Base-by-base conservation (phyloP, 1,140 invertebrate species). In the Drosophila subobscura region DNA sequence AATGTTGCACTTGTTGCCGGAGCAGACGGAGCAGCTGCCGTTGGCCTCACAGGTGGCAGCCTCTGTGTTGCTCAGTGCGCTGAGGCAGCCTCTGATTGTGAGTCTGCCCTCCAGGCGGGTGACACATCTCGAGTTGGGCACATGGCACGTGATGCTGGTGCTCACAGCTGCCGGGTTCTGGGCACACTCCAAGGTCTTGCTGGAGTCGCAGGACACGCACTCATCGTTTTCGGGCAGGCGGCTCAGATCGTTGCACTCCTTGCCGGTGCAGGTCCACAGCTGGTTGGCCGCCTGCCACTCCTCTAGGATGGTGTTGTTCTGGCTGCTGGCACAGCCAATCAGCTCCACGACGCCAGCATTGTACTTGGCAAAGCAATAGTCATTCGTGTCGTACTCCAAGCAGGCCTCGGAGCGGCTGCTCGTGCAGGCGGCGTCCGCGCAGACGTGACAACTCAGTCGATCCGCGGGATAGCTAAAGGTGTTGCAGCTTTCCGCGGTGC, bases 281-380 rank as follows among this genome's bases (percentile, higher is more conserved):
- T 52, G 51, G 14, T 86, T 83, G 5, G 70, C 37, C 1, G 57
- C 14, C 14, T 64, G 58, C 90, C 90, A 91, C 5, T 68, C 23
- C 0, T 72, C 77, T 16, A 91, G 46, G 33, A 80, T 76, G 37
- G 41, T 71, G n/a, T 22, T 37, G 23, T 75, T 89, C 40, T 89
- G 90, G 7, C 58, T 52, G 42, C 77, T 81, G 8, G 77, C 79
- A 22, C 90, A 91, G 10, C 90, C 90, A 72, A 90, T 27, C 1
- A 83, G 40, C 29, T 85, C 54, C 0, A 79, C n/a, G 0, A 8
- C 37, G 5, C 83, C 79, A 8, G 65, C 40, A 3, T 53, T 53
- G 37, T 89, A 91, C 67, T 89, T 91, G 45, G 90, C 90, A 23
- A 90, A 89, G 58, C 90, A 91, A 12, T 63, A 83, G 44, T 91